Conservation (phyloP, 92 coral and sea anemone species). For the Palythoa grandis region DNA sequence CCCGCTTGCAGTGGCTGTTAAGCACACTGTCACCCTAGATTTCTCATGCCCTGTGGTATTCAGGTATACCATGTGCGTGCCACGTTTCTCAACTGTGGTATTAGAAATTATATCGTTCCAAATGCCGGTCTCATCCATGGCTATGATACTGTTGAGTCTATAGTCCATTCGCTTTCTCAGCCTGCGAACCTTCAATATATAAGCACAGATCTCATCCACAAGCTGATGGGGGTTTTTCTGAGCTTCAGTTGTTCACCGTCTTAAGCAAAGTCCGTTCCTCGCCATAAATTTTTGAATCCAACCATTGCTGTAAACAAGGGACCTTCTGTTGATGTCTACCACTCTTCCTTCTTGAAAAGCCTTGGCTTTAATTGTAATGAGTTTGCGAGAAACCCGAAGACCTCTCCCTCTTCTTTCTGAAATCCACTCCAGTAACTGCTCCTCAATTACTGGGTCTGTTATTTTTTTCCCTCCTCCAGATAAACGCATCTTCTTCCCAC, state of each 20-base stretch:
- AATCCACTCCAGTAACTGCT: constrained; percentile 50
- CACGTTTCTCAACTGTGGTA: constrained; percentile 23
- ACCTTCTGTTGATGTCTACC: constrained; percentile 15
- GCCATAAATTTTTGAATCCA: constrained; percentile 57
- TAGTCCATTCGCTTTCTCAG: constrained; percentile 37
- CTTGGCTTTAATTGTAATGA: constrained; percentile 47
- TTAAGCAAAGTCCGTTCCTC: constrained; percentile 48
- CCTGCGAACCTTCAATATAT: constrained; percentile 46
- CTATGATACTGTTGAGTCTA: constrained; percentile 39
- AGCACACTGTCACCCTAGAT: background rate
- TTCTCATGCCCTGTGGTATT: constrained; percentile 44
- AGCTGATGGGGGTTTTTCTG: constrained; percentile 49
- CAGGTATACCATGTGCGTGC: constrained; percentile 15
- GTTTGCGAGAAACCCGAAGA: constrained; percentile 49
- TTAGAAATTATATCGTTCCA: constrained; percentile 8
- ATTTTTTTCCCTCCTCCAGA: constrained; percentile 51
- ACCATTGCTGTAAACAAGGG: constrained; percentile 34
- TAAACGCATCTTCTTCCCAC: constrained; percentile 25
- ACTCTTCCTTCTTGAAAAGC: constrained; percentile 49
- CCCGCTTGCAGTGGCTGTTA: no score
- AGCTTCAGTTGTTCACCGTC: constrained; percentile 54
- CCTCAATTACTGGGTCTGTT: constrained; percentile 37
- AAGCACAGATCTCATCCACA: constrained; percentile 43
- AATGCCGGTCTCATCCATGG: constrained; percentile 1
- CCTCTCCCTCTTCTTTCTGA: constrained; percentile 51